Conservation (phyloP, 2,113 vertebrate genomes). For the Cryptotis parvus region DNA sequence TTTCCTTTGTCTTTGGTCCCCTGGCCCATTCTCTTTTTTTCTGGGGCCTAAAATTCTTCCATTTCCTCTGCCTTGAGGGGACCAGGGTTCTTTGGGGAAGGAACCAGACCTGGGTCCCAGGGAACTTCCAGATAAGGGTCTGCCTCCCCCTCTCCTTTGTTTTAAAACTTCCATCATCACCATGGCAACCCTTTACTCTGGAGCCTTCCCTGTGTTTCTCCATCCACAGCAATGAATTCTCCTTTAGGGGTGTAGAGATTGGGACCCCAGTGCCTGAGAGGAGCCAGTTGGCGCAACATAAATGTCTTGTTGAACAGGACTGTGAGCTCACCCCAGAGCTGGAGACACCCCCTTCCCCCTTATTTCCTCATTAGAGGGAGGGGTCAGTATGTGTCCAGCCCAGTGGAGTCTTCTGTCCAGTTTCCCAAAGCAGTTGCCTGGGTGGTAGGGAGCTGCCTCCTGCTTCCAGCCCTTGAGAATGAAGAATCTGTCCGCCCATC, state of each 20-base stretch:
- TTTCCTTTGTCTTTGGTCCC: background rate
- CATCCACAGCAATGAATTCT: constrained; percentile 20
- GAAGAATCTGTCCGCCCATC: background rate
- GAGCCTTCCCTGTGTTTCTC: constrained; percentile 53
- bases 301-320: background rate
- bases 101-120: background rate
- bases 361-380: background rate
- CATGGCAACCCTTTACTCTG: constrained; percentile 83
- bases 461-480: background rate
- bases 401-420: background rate
- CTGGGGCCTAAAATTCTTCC: background rate
- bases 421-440: background rate
- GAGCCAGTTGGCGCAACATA: background rate
- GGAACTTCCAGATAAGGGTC: constrained; percentile 24
- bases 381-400: background rate
- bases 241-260: constrained; percentile 49
- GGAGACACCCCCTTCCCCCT: background rate
- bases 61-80: background rate
- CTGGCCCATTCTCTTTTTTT: background rate
- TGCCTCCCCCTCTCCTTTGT: constrained; percentile 68
- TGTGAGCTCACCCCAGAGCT: background rate
- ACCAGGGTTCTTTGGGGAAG: background rate
- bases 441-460: background rate
- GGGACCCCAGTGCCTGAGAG: background rate
- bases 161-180: constrained; percentile 87